These are phyloP conservation scores for Thaumatotibia leucotreta DNA, from an alignment of 1,140 invertebrate species.

Conservation along the genomic window DNA sequence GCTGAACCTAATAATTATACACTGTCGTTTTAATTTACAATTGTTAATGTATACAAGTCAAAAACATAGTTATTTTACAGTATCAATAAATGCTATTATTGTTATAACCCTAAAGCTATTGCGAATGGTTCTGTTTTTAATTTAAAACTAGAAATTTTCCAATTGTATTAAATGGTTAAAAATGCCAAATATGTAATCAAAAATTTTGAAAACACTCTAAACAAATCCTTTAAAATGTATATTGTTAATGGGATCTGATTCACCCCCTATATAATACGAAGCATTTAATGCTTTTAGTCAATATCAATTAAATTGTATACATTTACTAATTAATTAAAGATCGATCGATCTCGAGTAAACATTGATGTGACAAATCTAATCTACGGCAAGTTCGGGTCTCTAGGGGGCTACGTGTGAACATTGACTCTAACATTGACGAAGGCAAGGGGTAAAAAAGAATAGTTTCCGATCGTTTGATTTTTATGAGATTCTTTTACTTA, in stretches of 20 bases:
- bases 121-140: constrained; percentile 60
- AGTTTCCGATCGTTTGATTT: constrained; percentile 48
- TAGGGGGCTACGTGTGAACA: constrained; percentile 59
- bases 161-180: background rate
- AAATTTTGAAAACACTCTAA: constrained; percentile 26
- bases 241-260: constrained; percentile 42
- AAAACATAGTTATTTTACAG: constrained; percentile 74
- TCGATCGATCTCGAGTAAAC: constrained; percentile 63
- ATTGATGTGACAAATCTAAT: constrained; percentile 63
- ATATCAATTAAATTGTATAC: constrained; percentile 66
- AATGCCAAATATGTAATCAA: background rate
- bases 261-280: constrained; percentile 51
- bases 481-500: constrained; percentile 48
- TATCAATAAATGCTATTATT: constrained; percentile 68
- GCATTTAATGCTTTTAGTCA: constrained; percentile 63
- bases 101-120: constrained; percentile 68
- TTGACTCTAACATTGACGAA: constrained; percentile 62
- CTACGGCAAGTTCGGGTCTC: constrained; percentile 55
- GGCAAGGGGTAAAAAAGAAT: constrained; percentile 44
- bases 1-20: constrained; percentile 59
- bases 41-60: constrained; percentile 73
- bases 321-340: constrained; percentile 60
- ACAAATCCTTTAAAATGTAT: constrained; percentile 36
- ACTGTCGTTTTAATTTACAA: constrained; percentile 63
- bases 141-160: constrained; percentile 5